phyloP scores from a whole-genome alignment of 2,113 vertebrate species.

The Catharus bicknelli region DNA sequence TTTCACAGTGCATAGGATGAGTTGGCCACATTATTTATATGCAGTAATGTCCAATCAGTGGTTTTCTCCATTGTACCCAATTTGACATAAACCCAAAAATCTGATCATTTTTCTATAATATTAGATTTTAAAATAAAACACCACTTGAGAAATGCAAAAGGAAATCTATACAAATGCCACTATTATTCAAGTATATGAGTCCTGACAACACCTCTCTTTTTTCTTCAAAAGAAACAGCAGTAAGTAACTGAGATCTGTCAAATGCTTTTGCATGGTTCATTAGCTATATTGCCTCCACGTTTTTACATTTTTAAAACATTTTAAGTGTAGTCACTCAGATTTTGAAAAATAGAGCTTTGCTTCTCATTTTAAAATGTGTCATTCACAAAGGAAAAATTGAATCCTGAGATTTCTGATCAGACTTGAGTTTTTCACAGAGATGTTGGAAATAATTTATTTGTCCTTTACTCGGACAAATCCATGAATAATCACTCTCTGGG shows the following conservation, averaged over 20 bases:
- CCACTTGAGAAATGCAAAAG: background rate
- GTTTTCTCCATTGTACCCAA: background rate
- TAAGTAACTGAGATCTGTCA: slow-evolving; percentile 31
- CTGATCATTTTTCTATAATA: background rate
- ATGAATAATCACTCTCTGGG: background rate
- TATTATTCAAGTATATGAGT: slow-evolving; percentile 18
- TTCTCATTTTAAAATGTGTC: slow-evolving; percentile 38
- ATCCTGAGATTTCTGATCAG: background rate
- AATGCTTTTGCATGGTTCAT: slow-evolving; percentile 49
- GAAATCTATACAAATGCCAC: background rate
- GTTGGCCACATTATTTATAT: background rate
- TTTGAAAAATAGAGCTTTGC: slow-evolving; percentile 38
- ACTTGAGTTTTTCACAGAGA: background rate
- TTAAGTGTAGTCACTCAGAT: slow-evolving; percentile 37
- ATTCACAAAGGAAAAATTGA: slow-evolving; percentile 1
- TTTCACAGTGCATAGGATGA: background rate
- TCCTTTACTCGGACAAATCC: slow-evolving; percentile 3
- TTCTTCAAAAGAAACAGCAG: slow-evolving; percentile 25
- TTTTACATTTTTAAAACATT: slow-evolving; percentile 39
- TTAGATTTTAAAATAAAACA: background rate
- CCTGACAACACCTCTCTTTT: slow-evolving; percentile 29
- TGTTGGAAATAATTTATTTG: slow-evolving; percentile 31
- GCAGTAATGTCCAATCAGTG: background rate
- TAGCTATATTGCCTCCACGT: slow-evolving; percentile 56
- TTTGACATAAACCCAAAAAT: background rate